phyloP scores from a whole-genome alignment of 2,113 vertebrate species.

The Electrona antarctica region DNA sequence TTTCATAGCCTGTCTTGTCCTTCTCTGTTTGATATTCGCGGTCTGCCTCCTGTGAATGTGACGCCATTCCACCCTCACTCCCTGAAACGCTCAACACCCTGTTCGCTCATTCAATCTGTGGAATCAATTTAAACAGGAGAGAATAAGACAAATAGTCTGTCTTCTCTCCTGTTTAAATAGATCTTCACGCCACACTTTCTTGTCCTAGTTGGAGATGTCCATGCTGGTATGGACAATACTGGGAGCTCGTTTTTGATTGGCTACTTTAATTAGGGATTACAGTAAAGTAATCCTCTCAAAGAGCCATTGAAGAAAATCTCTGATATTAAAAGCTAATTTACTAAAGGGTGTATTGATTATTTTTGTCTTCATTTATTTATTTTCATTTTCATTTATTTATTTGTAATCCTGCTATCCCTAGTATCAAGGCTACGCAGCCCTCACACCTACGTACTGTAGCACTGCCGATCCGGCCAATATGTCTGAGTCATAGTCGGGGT shows the following conservation, averaged over 20 bases:
- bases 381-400: too few species aligned
- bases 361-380: neutral
- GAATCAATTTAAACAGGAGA: constrained; percentile 27
- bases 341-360: neutral
- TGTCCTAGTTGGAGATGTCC: neutral
- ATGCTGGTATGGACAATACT: constrained; percentile 4
- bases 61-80: too few species aligned
- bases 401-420: too few species aligned
- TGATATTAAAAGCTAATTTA: constrained; percentile 13
- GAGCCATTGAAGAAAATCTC: constrained; percentile 2
- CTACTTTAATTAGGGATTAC: constrained; percentile 14
- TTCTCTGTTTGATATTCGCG: too few species aligned
- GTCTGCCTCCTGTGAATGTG: too few species aligned
- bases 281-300: constrained; percentile 21
- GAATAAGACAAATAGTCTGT: neutral
- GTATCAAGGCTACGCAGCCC: too few species aligned
- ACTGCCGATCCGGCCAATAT: too few species aligned
- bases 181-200: constrained; percentile 16
- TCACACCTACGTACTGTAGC: too few species aligned
- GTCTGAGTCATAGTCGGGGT: too few species aligned
- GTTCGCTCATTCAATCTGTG: neutral
- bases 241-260: constrained; percentile 16
- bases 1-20: too few species aligned
- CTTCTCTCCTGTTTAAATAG: too few species aligned
- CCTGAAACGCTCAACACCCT: too few species aligned